These are phyloP conservation scores for Ciconia maguari DNA, from an alignment of 2,113 vertebrate species.

Conservation along the genomic window DNA sequence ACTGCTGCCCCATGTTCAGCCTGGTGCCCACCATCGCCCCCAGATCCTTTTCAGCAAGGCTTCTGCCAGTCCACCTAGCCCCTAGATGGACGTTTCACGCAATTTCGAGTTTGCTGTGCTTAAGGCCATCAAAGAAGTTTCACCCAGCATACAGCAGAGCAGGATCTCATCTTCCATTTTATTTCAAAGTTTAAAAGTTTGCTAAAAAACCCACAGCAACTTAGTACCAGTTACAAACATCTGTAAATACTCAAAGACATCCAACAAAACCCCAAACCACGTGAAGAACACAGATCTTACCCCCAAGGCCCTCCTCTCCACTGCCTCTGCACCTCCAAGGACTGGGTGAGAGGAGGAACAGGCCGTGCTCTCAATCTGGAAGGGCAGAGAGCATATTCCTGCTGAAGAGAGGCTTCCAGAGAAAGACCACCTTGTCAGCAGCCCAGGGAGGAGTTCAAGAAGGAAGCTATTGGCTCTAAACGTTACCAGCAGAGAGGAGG, in stretches of 20 bases:
- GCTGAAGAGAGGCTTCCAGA: not conserved
- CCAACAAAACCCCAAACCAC: not conserved
- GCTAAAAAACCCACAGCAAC: not conserved
- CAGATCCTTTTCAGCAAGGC: not conserved
- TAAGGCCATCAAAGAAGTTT: not conserved
- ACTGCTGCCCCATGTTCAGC: fast-evolving
- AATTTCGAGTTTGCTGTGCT: fast-evolving
- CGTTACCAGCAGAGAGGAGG: fast-evolving
- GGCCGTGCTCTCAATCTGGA: not conserved
- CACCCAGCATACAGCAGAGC: not conserved
- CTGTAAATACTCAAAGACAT: not conserved
- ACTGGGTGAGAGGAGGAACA: not conserved
- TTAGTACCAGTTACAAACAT: not conserved
- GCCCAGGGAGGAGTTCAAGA: not conserved
- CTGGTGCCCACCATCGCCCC: not conserved
- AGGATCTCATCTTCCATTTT: not conserved
- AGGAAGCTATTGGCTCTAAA: not conserved
- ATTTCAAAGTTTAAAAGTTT: not conserved
- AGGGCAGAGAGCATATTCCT: not conserved
- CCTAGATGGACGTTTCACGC: fast-evolving
- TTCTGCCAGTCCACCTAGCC: not conserved
- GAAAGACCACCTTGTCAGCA: not conserved
- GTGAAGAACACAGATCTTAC: not conserved
- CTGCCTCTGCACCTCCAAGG: not conserved
- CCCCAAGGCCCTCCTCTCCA: not conserved